Conservation (phyloP, 2,797 vertebrate species). For the Uromys caudimaculatus region DNA sequence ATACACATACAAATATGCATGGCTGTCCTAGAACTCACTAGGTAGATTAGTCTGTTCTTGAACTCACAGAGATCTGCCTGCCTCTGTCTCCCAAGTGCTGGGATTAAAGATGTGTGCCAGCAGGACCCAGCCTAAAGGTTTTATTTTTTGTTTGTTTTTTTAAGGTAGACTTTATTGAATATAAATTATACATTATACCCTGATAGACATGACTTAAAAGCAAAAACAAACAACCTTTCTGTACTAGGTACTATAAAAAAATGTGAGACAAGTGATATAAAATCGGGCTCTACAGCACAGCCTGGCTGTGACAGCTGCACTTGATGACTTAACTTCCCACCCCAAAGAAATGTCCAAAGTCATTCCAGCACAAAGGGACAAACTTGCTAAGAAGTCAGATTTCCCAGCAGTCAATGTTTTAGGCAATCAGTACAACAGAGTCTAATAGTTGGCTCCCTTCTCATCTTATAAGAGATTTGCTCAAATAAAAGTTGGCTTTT, state of each 20-base stretch:
- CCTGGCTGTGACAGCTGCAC: not conserved
- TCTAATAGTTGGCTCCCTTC: not conserved
- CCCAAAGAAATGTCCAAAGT: not conserved
- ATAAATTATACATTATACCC: not conserved
- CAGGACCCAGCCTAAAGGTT: not conserved
- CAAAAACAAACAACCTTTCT: not conserved
- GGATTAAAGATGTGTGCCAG: not conserved
- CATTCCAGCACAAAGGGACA: not conserved
- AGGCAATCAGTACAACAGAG: not conserved
- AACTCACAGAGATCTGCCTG: not conserved
- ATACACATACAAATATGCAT: not conserved
- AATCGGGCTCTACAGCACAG: not conserved
- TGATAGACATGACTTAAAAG: not conserved
- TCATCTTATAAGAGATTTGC: not conserved
- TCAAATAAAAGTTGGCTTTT: conserved; percentile 14
- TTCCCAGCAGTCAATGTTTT: not conserved
- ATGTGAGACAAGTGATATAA: not conserved
- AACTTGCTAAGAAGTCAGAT: not conserved
- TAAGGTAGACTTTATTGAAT: not conserved
- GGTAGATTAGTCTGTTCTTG: not conserved
- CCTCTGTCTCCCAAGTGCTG: not conserved
- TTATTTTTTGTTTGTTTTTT: not conserved
- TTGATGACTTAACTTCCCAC: not conserved
- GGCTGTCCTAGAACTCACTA: not conserved
- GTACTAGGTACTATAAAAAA: not conserved